Conservation (phyloP, 2,888 invertebrate species). For the Ectemnius continuus region DNA sequence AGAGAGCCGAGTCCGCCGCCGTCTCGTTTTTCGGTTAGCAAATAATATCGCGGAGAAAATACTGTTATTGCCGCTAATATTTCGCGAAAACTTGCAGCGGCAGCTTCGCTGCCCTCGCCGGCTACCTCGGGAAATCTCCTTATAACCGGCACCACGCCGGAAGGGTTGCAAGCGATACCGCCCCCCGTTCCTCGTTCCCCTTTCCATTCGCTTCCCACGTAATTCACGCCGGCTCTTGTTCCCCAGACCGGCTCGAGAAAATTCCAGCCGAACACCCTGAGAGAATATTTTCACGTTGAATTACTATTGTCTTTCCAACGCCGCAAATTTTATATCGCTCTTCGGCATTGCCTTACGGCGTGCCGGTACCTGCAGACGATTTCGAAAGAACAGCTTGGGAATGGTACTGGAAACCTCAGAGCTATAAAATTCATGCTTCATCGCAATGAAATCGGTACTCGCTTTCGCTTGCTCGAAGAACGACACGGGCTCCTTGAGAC, state of each 20-base stretch:
- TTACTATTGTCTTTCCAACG: slow-evolving; percentile 37
- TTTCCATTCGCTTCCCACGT: slow-evolving; percentile 37
- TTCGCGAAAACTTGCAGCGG: slow-evolving; percentile 63
- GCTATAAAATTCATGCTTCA: no score
- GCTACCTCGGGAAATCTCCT: slow-evolving; percentile 47
- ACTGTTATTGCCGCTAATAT: slow-evolving; percentile 70
- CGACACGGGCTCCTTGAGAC: no score
- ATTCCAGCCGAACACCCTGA: slow-evolving; percentile 43
- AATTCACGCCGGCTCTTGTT: slow-evolving; percentile 68
- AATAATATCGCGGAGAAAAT: slow-evolving; percentile 70
- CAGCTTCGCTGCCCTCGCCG: slow-evolving; percentile 10
- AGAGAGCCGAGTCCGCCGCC: slow-evolving; percentile 4
- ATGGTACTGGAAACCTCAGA: no score
- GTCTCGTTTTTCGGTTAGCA: slow-evolving; percentile 30
- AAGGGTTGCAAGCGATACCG: slow-evolving; percentile 64
- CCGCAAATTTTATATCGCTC: slow-evolving; percentile 13
- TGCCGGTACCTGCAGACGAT: no score
- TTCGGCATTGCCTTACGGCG: no score
- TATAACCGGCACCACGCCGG: slow-evolving; percentile 44
- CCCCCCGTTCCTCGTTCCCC: neutral
- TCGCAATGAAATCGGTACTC: no score
- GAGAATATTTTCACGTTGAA: slow-evolving; percentile 37
- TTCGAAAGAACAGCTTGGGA: no score
- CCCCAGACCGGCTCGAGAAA: slow-evolving; percentile 32
- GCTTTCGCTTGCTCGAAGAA: no score